These are phyloP conservation scores for Zaprionus ornatus DNA, from an alignment of 1,140 invertebrate species.

Conservation along the genomic window DNA sequence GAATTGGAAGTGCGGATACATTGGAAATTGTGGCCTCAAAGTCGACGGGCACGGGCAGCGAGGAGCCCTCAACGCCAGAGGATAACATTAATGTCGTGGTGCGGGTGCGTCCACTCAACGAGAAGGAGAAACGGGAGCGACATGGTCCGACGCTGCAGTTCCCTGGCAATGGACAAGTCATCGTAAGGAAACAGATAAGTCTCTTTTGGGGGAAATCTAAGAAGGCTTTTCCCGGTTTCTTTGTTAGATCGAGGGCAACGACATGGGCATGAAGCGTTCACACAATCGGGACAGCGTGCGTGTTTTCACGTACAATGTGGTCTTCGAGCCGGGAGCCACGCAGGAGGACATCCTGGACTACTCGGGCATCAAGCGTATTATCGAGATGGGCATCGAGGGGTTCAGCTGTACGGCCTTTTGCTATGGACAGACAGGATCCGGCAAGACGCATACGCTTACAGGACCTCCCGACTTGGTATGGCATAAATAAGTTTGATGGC, in stretches of 20 bases:
- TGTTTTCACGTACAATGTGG: conserved; percentile 93
- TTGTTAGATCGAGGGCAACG: conserved; percentile 83
- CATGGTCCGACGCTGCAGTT: conserved; percentile 89
- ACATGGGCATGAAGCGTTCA: conserved; percentile 76
- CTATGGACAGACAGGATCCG: conserved; percentile 98
- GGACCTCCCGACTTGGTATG: conserved; percentile 94
- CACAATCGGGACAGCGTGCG: conserved; percentile 87
- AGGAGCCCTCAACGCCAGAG: conserved; percentile 85
- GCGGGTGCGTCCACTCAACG: conserved; percentile 89
- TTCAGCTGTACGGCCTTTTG: conserved; percentile 97
- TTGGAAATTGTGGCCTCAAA: conserved; percentile 81
- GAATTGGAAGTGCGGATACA: conserved; percentile 81
- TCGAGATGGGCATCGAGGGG: conserved; percentile 96
- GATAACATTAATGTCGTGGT: conserved; percentile 93
- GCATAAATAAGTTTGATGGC: background rate
- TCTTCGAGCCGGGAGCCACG: conserved; percentile 93
- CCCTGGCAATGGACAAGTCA: conserved; percentile 91
- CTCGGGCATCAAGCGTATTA: conserved; percentile 92
- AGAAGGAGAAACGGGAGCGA: conserved; percentile 87
- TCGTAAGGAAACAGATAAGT: conserved; percentile 84
- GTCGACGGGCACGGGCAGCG: conserved; percentile 74
- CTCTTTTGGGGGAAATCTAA: background rate
- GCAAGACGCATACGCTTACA: conserved; percentile 97
- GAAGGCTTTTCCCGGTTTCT: background rate
- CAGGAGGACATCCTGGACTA: conserved; percentile 93